Evolutionary conservation across 2,888 invertebrate species (phyloP), one percentile per base, ranked within the genome.

Genomic region (Orthonevra nobilis): DNA sequence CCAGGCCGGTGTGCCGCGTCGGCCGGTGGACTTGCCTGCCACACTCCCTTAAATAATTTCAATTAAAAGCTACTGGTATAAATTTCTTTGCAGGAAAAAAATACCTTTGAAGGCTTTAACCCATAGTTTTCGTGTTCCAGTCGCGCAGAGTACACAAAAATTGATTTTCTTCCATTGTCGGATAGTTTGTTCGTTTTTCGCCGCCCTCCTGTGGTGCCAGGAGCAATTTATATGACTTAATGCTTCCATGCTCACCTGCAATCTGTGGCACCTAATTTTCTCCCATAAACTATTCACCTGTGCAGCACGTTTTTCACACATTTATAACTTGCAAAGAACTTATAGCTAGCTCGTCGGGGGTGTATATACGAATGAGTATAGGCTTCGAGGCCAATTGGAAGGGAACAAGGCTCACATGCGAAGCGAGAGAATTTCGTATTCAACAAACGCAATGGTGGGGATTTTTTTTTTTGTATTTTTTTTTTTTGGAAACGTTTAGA

Each of bases 251-350:
- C 72, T 36, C 42, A 36, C 7, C 64, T 58, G 64, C 77, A 79
- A 72, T 79, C 77, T 79, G 77, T 60, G 72, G 66, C 72, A 72
- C 72, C 77, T 79, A 79, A 79, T 79, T 72, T 60, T 60, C 58
- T 70, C 46, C n/a, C 72, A 79, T 79, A 79, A 79, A 79, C 77
- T 79, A 79, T 72, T 66, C 72, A 54, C 66, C 72, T 66, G 77
- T 58, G 40, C 52, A 26, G 64, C 77, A 79, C 77, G 72, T 72
- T 60, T 64, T 64, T 66, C 46, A 72, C 52, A 60, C 77, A 79
- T 66, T 79, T 79, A 54, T 79, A 66, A 72, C 64, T 60, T 23
- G 38, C 54, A 68, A 48, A 38, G 58, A 69, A 74, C 50, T 74
- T 48, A 69, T 61, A 44, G 61, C 46, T 61, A n/a, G n/a, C n/a